Evolutionary conservation across 2,888 invertebrate species (phyloP).

Genomic region (Philereme transversata): DNA sequence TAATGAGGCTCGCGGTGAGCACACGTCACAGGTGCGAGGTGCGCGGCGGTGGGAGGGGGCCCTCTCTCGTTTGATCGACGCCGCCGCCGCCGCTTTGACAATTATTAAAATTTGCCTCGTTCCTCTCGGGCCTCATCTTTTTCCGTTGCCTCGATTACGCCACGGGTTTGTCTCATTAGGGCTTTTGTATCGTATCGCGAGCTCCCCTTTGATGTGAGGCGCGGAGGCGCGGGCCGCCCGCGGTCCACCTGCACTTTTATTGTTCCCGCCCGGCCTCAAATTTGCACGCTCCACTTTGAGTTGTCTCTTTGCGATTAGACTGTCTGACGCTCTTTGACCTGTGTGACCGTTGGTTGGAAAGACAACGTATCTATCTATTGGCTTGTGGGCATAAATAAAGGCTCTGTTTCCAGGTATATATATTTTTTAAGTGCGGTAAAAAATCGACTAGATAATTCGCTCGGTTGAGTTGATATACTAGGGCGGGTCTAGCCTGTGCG

Average conservation of each 20-base stretch:
- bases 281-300: conserved; percentile 81
- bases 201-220: conserved; percentile 76
- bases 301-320: conserved; percentile 75
- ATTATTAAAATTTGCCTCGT: conserved; percentile 85
- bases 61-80: conserved; percentile 81
- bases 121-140: conserved; percentile 83
- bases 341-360: conserved; percentile 51
- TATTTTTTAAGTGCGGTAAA: background rate
- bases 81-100: conserved; percentile 85
- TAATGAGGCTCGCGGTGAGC: conserved; percentile 81
- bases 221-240: conserved; percentile 60
- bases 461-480: conserved; percentile 2
- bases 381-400: conserved; percentile 5
- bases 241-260: conserved; percentile 82
- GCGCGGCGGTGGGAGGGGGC: conserved; percentile 40
- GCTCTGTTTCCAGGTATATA: background rate
- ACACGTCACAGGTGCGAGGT: conserved; percentile 73
- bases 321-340: conserved; percentile 57
- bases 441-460: no score
- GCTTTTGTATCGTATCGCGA: conserved; percentile 82
- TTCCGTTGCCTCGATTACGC: conserved; percentile 84
- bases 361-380: conserved; percentile 45
- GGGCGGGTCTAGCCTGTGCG: conserved; percentile 39
- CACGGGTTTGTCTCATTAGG: conserved; percentile 84
- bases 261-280: conserved; percentile 74